A percentile compares a stretch with the other conserved stretches of the same genome.
Conservation (phyloP, 1,140 invertebrate genomes). For the Microplitis mediator region DNA sequence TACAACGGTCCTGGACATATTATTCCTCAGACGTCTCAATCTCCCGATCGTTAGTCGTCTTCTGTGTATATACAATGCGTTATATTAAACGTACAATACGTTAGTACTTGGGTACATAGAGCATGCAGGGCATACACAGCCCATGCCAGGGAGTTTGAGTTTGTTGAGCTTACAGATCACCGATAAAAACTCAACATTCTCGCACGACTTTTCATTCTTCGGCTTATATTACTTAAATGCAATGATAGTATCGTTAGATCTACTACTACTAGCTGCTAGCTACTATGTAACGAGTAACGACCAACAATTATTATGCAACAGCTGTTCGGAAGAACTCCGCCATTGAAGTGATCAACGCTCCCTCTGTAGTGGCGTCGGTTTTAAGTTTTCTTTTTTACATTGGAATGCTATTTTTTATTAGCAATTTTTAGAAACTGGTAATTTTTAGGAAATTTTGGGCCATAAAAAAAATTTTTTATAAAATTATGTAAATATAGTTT, state of each 20-base stretch:
- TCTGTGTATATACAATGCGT: not conserved
- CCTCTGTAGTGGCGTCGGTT: no score
- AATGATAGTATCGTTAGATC: not conserved
- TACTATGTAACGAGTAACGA: not conserved
- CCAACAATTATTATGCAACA: constrained; percentile 30
- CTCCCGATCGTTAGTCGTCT: not conserved
- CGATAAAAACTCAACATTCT: constrained; percentile 41
- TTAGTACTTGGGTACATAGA: no score
- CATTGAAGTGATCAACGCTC: constrained; percentile 19
- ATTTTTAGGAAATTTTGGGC: no score
- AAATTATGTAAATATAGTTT: no score
- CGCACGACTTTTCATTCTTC: constrained; percentile 34
- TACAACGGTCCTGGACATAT: constrained; percentile 11
- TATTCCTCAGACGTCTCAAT: constrained; percentile 38
- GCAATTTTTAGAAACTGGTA: no score
- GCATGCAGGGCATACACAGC: no score
- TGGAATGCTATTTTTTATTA: no score
- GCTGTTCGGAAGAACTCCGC: constrained; percentile 37
- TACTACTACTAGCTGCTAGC: no score
- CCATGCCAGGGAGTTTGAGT: not conserved
- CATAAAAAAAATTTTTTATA: no score
- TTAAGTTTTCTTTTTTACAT: no score
- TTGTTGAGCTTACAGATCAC: constrained; percentile 31
- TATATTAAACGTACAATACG: no score
- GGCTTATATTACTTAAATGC: not conserved